A percentile compares a stretch with the other conserved stretches of the same genome.
Evolutionary conservation across 2,888 invertebrate genomes (phyloP).

Genomic region (Colletes collaris): DNA sequence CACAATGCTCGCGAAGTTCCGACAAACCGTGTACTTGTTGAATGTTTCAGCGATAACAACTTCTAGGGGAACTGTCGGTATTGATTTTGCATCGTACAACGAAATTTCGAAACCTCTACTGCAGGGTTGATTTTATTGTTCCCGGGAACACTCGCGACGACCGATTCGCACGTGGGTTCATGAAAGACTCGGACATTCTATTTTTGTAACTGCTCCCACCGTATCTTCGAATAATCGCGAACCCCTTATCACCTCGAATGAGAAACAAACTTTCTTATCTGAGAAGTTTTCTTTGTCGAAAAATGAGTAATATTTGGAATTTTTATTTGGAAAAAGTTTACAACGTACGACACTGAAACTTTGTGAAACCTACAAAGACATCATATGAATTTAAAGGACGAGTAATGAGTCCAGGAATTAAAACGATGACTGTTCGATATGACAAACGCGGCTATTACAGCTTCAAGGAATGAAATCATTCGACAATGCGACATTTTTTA

Average conservation of each 20-base stretch:
- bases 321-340: no score
- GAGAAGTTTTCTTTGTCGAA: background rate
- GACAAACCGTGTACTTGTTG: conserved; percentile 28
- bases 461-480: no score
- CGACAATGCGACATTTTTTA: no score
- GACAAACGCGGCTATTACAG: no score
- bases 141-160: background rate
- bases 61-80: conserved; percentile 21
- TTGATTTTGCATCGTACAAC: conserved; percentile 36
- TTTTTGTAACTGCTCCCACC: background rate
- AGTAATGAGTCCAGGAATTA: no score
- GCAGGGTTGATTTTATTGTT: conserved; percentile 17
- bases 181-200: conserved; percentile 1
- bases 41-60: conserved; percentile 16
- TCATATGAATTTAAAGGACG: no score
- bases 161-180: conserved; percentile 3
- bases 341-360: no score
- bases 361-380: no score
- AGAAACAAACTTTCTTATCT: background rate
- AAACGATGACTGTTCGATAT: no score
- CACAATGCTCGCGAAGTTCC: conserved; percentile 12
- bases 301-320: no score
- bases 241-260: conserved; percentile 21
- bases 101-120: conserved; percentile 21
- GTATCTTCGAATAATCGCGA: conserved; percentile 7